Base-by-base conservation (phyloP, 1,140 invertebrate genomes). In the Olivierus martensii region DNA sequence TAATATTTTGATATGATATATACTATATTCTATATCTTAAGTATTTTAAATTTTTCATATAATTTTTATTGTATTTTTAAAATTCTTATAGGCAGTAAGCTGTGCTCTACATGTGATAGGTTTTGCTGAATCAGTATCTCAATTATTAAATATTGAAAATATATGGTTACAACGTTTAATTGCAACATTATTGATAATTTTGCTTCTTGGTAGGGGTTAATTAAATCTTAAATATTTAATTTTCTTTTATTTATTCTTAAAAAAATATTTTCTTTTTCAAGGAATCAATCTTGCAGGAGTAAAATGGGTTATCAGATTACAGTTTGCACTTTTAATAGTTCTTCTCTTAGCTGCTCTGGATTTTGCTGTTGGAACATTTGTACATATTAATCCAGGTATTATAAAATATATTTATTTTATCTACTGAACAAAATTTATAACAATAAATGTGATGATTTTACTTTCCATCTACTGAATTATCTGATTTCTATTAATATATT, bases 71-170 rank as follows among this genome's bases (percentile, higher is more conserved):
- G n/a, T n/a, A n/a, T n/a, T n/a, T n/a, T n/a, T n/a, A n/a, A n/a
- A n/a, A n/a, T n/a, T n/a, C n/a, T 60, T 59, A 49, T 63, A 93
- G 87, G 87, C 90, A 55, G 91, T 95, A 1, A 88, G 89, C 57
- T 94, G 90, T 74, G 89, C 90, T 10, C 71, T 97, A 39, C 93
- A 94, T 73, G 87, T 94, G 11, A 79, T 86, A 60, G 92, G 92
- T 62, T 95, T 97, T 73, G 92, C 91, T 46, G 92, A 96, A 73
- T 90, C 89, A 1, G 85, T 97, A 76, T 84, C 87, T 15, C 80
- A 79, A 46, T 69, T 95, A 12, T 76, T 92, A 15, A 78, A 78
- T n/a, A 65, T 82, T 3, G 74, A 80, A 34, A 77, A 78, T 56
- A 53, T 65, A 18, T 69, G 66, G 59, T 78, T 81, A 10, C 51